Evolutionary conservation across 2,888 invertebrate species (phyloP).

Genomic region (Mimumesa dahlbomi): DNA sequence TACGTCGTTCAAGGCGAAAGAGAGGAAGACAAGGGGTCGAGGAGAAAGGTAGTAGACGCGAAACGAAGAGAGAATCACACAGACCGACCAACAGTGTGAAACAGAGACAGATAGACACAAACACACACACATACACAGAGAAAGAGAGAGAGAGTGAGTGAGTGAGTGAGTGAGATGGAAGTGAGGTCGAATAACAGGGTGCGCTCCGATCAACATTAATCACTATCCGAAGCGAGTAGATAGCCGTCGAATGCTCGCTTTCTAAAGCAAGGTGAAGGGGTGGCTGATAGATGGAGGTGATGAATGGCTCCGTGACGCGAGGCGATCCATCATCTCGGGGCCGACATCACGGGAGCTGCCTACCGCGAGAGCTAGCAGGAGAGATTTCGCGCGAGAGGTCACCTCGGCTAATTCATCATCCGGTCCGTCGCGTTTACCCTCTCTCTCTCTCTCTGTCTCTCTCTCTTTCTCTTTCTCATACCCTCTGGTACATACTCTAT

Average conservation of each 20-base stretch:
- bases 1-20: constrained; percentile 27
- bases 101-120: too few species aligned
- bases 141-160: constrained; percentile 6
- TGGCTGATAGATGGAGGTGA: constrained; percentile 79
- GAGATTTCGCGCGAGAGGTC: constrained; percentile 78
- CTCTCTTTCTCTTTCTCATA: constrained; percentile 11
- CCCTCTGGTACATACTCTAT: too few species aligned
- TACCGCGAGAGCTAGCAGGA: constrained; percentile 73
- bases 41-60: not conserved
- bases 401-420: constrained; percentile 79
- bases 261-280: constrained; percentile 78
- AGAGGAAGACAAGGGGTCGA: not conserved
- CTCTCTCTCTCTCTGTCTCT: constrained; percentile 41
- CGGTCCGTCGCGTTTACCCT: constrained; percentile 63
- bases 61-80: constrained; percentile 1
- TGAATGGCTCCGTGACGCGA: constrained; percentile 79
- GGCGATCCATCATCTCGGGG: constrained; percentile 78
- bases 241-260: constrained; percentile 79
- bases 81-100: constrained; percentile 16
- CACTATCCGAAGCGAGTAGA: constrained; percentile 78
- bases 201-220: constrained; percentile 79
- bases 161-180: constrained; percentile 5
- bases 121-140: too few species aligned
- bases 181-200: constrained; percentile 75
- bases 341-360: constrained; percentile 73